Conservation (phyloP, 2,113 vertebrate species). For the Apteryx mantelli region DNA sequence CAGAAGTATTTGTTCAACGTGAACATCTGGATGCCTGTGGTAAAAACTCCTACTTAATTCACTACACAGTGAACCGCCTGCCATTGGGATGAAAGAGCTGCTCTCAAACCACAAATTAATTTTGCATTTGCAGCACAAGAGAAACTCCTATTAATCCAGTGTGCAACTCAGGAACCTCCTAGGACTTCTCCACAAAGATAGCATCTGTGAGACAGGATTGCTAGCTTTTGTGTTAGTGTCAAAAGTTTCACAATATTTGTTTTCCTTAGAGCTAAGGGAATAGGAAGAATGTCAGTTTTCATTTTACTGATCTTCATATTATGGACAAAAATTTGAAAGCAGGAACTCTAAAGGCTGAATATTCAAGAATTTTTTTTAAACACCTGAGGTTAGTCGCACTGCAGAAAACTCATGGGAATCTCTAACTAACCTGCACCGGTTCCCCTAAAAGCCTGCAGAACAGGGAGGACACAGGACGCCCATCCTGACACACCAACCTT, state of each 20-base stretch:
- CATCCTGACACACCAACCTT: not conserved
- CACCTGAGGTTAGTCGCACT: not conserved
- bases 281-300: not conserved
- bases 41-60: not conserved
- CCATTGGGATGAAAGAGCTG: slow-evolving; percentile 41
- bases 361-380: not conserved
- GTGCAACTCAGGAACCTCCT: slow-evolving; percentile 8
- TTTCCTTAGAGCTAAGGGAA: not conserved
- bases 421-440: not conserved
- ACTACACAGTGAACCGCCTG: not conserved
- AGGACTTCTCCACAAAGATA: slow-evolving; percentile 21
- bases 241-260: not conserved
- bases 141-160: not conserved
- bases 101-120: slow-evolving; percentile 54
- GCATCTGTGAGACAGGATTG: slow-evolving; percentile 33
- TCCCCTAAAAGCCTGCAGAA: fast-evolving
- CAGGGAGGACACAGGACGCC: not conserved
- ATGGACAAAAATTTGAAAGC: not conserved
- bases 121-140: slow-evolving; percentile 41
- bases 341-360: not conserved
- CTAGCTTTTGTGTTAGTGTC: not conserved
- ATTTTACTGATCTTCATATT: not conserved
- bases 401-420: not conserved
- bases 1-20: not conserved
- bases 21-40: slow-evolving; percentile 59